These are phyloP conservation scores for Alaudala cheleensis DNA, from an alignment of 2,113 vertebrate genomes.

Conservation along the genomic window DNA sequence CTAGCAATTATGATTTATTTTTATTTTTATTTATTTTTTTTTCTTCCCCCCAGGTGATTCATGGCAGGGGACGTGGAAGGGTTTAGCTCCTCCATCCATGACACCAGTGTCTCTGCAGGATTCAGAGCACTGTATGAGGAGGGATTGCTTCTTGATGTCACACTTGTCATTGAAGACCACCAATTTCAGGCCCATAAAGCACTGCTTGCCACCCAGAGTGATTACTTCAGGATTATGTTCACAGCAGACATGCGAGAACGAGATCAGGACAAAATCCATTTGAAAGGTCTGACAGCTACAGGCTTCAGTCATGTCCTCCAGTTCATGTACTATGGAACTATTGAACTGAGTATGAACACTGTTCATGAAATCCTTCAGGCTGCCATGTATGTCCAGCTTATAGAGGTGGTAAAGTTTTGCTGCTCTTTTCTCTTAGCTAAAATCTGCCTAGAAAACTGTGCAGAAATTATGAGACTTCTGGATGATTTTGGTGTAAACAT, in stretches of 20 bases:
- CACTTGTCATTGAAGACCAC: conserved; percentile 97
- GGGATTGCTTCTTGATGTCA: conserved; percentile 96
- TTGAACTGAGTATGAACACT: conserved; percentile 98
- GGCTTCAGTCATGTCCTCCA: conserved; percentile 96
- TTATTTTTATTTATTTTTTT: conserved; percentile 70
- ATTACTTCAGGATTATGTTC: conserved; percentile 99
- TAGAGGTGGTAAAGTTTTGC: conserved; percentile 99
- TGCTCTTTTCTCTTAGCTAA: conserved; percentile 98
- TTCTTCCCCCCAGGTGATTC: conserved; percentile 75
- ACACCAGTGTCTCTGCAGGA: conserved; percentile 96
- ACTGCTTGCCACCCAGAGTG: conserved; percentile 97
- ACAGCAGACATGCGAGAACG: conserved; percentile 98
- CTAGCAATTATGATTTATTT: conserved; percentile 59
- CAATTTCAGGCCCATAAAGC: conserved; percentile 99
- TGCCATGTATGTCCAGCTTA: conserved; percentile 99
- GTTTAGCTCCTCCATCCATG: conserved; percentile 98
- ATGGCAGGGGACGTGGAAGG: conserved; percentile 99
- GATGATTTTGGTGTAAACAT: conserved; percentile 98
- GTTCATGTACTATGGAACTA: conserved; percentile 99
- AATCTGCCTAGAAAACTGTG: conserved; percentile 98
- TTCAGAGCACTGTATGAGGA: conserved; percentile 98
- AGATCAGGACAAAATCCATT: conserved; percentile 98
- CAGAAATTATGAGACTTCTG: conserved; percentile 97
- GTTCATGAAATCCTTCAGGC: conserved; percentile 99
- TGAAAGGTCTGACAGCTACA: conserved; percentile 97